Evolutionary conservation across 2,797 vertebrate species (phyloP).

Genomic region (Cirrhinus molitorella): DNA sequence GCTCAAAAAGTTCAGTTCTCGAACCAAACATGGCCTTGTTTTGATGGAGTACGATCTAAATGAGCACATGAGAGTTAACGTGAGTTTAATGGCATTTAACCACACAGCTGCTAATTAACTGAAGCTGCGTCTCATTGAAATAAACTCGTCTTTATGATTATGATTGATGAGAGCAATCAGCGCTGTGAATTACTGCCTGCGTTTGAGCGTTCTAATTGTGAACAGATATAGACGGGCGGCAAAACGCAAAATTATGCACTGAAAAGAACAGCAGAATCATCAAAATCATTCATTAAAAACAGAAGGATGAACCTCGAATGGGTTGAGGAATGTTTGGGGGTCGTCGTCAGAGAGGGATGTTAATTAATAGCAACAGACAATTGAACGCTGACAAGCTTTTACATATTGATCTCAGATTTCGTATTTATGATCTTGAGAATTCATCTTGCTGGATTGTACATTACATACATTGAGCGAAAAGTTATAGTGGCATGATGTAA

Average conservation of each 20-base stretch:
- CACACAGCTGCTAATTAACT: neutral
- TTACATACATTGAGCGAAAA: no score
- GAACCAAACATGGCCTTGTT: neutral
- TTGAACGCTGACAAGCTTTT: neutral
- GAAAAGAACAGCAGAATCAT: neutral
- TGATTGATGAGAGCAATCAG: slow-evolving; percentile 23
- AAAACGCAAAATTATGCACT: neutral
- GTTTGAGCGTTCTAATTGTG: neutral
- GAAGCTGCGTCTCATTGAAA: neutral
- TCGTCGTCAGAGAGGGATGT: neutral
- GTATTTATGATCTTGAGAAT: neutral
- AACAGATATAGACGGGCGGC: neutral
- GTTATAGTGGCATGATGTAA: no score
- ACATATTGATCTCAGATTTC: neutral
- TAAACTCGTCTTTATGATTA: neutral
- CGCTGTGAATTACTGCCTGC: neutral
- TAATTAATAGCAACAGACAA: neutral
- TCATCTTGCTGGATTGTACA: neutral
- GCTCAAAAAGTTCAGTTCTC: neutral
- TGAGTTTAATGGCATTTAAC: neutral
- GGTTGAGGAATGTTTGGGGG: neutral
- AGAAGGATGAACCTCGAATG: neutral
- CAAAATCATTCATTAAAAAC: neutral
- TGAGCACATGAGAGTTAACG: neutral
- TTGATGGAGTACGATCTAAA: neutral